phyloP scores from a whole-genome alignment of 2,888 invertebrate species.

The Mesopsocus fuscifrons region DNA sequence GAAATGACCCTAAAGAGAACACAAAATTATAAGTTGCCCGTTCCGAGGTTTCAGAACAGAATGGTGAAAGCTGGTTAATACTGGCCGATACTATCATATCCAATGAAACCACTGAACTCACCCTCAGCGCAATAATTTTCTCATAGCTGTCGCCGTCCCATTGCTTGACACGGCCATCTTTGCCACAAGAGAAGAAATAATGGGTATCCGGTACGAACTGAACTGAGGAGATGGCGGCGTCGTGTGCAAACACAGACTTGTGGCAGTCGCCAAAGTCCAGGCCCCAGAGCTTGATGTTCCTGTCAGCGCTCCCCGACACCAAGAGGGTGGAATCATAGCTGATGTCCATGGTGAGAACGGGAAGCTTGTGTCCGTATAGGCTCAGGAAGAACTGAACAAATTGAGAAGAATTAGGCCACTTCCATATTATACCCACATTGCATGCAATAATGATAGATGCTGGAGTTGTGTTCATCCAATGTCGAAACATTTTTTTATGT shows the following conservation, averaged over 20 bases:
- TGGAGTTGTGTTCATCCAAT: too few species aligned
- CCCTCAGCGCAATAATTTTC: conserved; percentile 73
- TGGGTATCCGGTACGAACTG: conserved; percentile 83
- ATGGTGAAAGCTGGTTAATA: neutral
- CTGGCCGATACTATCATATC: conserved; percentile 4
- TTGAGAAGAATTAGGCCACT: too few species aligned
- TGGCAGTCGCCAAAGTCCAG: conserved; percentile 98
- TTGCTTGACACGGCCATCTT: conserved; percentile 85
- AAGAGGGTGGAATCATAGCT: conserved; percentile 72
- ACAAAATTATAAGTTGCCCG: too few species aligned
- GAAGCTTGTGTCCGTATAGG: conserved; percentile 90
- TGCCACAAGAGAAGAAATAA: conserved; percentile 81
- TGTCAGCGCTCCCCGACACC: conserved; percentile 87
- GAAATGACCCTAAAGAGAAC: conserved; percentile 48
- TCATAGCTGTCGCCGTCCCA: conserved; percentile 93
- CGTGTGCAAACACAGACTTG: conserved; percentile 86
- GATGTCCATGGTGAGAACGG: conserved; percentile 84
- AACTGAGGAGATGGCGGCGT: conserved; percentile 78
- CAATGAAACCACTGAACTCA: conserved; percentile 24
- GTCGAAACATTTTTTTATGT: too few species aligned
- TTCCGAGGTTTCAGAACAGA: conserved; percentile 5
- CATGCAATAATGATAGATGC: too few species aligned
- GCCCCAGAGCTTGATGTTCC: conserved; percentile 95
- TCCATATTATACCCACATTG: too few species aligned
- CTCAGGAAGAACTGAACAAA: conserved; percentile 72